phyloP scores from a whole-genome alignment of 2,797 vertebrate genomes.

The Myotis vivesi region DNA sequence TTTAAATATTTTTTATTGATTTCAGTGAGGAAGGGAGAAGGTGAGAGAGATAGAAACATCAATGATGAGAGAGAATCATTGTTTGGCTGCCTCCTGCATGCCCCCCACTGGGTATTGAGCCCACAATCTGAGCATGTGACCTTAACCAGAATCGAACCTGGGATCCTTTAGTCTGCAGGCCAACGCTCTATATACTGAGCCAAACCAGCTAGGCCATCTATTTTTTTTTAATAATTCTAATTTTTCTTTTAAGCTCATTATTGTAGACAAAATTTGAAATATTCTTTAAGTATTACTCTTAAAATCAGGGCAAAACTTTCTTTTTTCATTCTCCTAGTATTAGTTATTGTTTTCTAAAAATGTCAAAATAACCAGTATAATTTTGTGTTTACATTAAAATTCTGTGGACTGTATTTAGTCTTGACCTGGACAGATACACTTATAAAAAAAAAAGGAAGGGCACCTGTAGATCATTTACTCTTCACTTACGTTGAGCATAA shows the following conservation, averaged over 20 bases:
- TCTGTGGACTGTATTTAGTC: neutral
- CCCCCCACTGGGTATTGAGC: too few species aligned
- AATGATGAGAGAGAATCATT: too few species aligned
- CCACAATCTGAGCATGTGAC: too few species aligned
- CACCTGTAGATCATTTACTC: neutral
- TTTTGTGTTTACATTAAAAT: neutral
- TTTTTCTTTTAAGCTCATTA: conserved; percentile 9
- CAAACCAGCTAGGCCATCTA: too few species aligned
- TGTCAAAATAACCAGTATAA: neutral
- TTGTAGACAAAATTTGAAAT: neutral
- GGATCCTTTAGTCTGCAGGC: too few species aligned
- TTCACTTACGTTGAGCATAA: neutral
- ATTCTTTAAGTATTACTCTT: neutral
- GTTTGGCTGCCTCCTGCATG: too few species aligned
- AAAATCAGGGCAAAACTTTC: neutral
- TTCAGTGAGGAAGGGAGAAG: too few species aligned
- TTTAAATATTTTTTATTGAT: too few species aligned
- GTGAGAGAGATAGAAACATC: too few species aligned
- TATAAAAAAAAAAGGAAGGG: neutral
- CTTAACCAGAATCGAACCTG: too few species aligned
- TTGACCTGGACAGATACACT: neutral
- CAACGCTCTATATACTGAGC: too few species aligned
- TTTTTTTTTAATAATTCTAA: neutral
- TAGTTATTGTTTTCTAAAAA: neutral
- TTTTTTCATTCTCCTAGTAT: neutral